phyloP scores from a whole-genome alignment of 2,888 invertebrate species.

The Cremastinae sp. region DNA sequence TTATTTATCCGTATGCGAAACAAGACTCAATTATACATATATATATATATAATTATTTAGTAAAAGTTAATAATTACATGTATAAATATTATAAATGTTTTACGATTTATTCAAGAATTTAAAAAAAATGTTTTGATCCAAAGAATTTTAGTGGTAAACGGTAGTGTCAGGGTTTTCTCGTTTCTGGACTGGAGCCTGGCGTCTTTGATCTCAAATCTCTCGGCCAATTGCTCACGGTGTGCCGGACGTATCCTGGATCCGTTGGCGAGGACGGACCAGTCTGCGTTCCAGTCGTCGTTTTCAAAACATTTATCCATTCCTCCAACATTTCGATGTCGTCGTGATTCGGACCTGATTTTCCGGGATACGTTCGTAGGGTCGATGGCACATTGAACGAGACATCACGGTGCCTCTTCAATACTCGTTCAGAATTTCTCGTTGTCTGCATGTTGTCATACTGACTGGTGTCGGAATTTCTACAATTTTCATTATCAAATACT shows the following conservation, averaged over 20 bases:
- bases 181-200: constrained; percentile 82
- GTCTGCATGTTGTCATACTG: constrained; percentile 79
- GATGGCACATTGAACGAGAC: constrained; percentile 73
- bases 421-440: constrained; percentile 70
- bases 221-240: constrained; percentile 86
- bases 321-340: constrained; percentile 78
- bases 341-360: constrained; percentile 59
- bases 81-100: constrained; percentile 64
- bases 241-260: constrained; percentile 88
- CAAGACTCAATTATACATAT: constrained; percentile 61
- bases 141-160: no score
- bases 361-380: constrained; percentile 68
- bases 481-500: constrained; percentile 26
- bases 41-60: constrained; percentile 54
- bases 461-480: constrained; percentile 77
- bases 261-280: constrained; percentile 83
- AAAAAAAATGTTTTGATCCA: neutral
- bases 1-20: constrained; percentile 53
- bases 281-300: constrained; percentile 73
- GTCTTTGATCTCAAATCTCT: constrained; percentile 81
- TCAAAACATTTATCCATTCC: constrained; percentile 73
- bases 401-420: constrained; percentile 74
- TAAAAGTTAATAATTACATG: constrained; percentile 58
- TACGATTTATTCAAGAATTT: constrained; percentile 35
- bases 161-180: constrained; percentile 35